These are phyloP conservation scores for Eleginops maclovinus DNA, from an alignment of 2,113 vertebrate genomes.

Conservation along the genomic window DNA sequence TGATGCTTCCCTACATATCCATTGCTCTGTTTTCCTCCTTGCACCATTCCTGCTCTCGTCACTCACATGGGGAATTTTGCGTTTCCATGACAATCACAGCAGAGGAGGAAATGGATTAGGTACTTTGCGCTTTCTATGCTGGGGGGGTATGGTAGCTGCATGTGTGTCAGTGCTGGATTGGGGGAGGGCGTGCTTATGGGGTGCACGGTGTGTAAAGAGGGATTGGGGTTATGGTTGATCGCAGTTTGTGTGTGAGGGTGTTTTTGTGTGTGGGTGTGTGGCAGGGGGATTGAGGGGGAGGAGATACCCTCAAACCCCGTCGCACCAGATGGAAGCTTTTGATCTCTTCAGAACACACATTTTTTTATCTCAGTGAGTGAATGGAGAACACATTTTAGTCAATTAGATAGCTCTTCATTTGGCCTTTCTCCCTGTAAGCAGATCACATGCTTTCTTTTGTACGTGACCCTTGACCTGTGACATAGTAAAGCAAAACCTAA, in stretches of 20 bases:
- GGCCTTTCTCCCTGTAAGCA: background rate
- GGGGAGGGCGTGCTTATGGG: constrained; percentile 29
- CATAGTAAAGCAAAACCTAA: background rate
- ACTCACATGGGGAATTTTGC: constrained; percentile 58
- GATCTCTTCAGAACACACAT: constrained; percentile 44
- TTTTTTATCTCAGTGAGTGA: background rate
- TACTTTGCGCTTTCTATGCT: constrained; percentile 51
- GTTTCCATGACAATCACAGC: constrained; percentile 79
- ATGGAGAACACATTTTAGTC: constrained; percentile 13
- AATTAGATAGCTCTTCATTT: background rate
- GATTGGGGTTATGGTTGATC: constrained; percentile 47
- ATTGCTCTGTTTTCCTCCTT: constrained; percentile 1
- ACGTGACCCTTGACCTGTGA: constrained; percentile 28
- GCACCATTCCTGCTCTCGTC: constrained; percentile 17
- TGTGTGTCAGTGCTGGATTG: constrained; percentile 27
- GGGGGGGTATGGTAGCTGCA: constrained; percentile 54
- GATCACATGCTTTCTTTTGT: background rate
- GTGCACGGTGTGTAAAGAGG: constrained; percentile 39
- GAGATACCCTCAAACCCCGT: constrained; percentile 57
- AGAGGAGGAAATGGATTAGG: constrained; percentile 68
- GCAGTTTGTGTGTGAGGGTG: constrained; percentile 14
- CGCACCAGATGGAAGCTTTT: constrained; percentile 67
- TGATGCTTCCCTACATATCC: constrained; percentile 28
- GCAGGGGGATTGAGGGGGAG: constrained; percentile 34
- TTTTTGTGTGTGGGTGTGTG: background rate